These are phyloP conservation scores for Frieseomelitta varia DNA, from an alignment of 1,140 invertebrate species.

Conservation along the genomic window DNA sequence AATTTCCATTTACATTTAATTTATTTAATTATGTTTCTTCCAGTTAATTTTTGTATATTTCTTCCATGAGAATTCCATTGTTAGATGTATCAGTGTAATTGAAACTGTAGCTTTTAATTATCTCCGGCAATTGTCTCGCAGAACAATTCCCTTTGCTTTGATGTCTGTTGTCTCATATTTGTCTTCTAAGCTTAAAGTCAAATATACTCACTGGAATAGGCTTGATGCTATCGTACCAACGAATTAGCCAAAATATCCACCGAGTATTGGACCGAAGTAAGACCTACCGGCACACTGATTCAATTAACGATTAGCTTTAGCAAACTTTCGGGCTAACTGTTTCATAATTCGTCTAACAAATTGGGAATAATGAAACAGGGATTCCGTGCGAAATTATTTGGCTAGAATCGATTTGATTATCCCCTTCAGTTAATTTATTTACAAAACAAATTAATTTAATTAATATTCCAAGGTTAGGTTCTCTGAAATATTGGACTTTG, in stretches of 20 bases:
- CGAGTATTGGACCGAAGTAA: not conserved
- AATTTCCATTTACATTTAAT: not conserved
- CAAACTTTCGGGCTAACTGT: not conserved
- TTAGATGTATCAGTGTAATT: not conserved
- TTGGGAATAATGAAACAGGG: not conserved
- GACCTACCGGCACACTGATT: conserved; percentile 8
- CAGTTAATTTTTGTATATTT: not conserved
- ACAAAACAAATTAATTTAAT: too few relatives aligned
- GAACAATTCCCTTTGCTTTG: not conserved
- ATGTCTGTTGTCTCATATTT: conserved; percentile 28
- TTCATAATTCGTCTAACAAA: conserved; percentile 4
- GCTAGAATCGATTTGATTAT: not conserved
- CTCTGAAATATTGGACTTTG: too few relatives aligned
- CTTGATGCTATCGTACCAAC: conserved; percentile 6
- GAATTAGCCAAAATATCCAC: conserved; percentile 10
- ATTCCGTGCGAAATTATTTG: not conserved
- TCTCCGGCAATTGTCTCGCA: not conserved
- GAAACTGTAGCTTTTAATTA: conserved; percentile 6
- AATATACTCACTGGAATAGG: conserved; percentile 18
- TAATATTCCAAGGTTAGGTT: too few relatives aligned
- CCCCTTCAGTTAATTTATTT: not conserved
- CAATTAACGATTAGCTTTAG: conserved; percentile 16
- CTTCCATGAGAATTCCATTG: too few relatives aligned
- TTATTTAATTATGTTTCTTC: not conserved
- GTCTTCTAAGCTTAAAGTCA: conserved; percentile 9